Evolutionary conservation across 2,797 vertebrate species (phyloP).

Genomic region (Cossypha dichroa): DNA sequence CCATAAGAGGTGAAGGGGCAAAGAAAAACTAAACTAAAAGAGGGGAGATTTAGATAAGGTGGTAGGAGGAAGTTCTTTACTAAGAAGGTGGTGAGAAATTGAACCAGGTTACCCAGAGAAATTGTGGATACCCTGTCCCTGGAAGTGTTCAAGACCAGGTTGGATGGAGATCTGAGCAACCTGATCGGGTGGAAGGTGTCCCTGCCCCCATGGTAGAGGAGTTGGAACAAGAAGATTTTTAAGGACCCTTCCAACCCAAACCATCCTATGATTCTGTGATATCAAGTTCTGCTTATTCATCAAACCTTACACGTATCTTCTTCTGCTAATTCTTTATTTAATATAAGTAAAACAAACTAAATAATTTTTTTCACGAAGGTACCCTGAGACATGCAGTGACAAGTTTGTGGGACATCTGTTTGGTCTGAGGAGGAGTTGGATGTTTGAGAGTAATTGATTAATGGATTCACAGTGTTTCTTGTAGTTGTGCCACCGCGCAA

Average conservation of each 20-base stretch:
- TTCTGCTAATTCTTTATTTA: neutral
- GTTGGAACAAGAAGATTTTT: neutral
- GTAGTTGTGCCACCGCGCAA: neutral
- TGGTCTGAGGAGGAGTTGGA: neutral
- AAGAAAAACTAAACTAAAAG: neutral
- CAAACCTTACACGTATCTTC: neutral
- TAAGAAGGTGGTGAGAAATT: neutral
- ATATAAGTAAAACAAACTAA: neutral
- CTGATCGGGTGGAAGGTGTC: neutral
- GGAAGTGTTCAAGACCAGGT: neutral
- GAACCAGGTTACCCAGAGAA: neutral
- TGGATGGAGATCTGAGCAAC: neutral
- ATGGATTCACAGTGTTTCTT: neutral
- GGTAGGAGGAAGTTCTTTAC: neutral
- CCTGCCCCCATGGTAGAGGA: neutral
- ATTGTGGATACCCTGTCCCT: neutral
- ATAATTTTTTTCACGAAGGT: neutral
- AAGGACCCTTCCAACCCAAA: neutral
- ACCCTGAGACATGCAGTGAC: neutral
- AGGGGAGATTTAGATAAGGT: neutral
- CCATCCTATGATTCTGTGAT: neutral
- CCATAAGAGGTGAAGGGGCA: neutral
- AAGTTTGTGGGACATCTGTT: slow-evolving; percentile 1
- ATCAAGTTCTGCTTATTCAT: neutral
- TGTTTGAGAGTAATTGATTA: neutral